Evolutionary conservation across 2,888 invertebrate genomes (phyloP).

Genomic region (Lacanobia oleracea): DNA sequence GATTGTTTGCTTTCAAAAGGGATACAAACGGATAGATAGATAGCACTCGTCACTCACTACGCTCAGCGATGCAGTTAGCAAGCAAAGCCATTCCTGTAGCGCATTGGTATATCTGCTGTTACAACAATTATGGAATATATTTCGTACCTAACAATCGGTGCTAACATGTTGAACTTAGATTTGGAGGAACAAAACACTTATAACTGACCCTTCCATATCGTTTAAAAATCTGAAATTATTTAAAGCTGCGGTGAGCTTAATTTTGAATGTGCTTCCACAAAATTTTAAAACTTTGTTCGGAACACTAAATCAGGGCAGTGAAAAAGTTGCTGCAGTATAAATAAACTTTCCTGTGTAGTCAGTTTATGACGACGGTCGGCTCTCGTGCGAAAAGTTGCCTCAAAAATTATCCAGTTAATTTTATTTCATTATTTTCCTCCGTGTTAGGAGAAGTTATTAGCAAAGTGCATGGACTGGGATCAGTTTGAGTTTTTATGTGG

Average conservation of each 20-base stretch:
- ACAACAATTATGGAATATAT: not conserved
- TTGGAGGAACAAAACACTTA: not conserved
- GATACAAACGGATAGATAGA: not conserved
- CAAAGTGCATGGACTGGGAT: slow-evolving; percentile 27
- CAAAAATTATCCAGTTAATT: slow-evolving; percentile 43
- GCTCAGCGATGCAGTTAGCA: not conserved
- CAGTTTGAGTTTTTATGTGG: slow-evolving; percentile 23
- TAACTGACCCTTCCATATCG: slow-evolving; percentile 7
- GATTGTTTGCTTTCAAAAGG: not conserved
- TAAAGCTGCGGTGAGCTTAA: slow-evolving; percentile 13
- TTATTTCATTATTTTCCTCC: slow-evolving; percentile 45
- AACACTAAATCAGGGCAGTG: slow-evolving; percentile 60
- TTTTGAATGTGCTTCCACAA: slow-evolving; percentile 67
- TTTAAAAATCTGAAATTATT: slow-evolving; percentile 27
- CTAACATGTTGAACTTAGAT: not conserved
- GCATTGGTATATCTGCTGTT: not conserved
- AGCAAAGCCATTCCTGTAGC: not conserved
- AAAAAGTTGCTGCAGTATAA: slow-evolving; percentile 63
- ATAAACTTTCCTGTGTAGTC: slow-evolving; percentile 57
- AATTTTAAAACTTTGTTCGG: slow-evolving; percentile 73
- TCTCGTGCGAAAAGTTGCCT: slow-evolving; percentile 52
- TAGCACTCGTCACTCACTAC: not conserved
- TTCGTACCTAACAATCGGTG: not conserved
- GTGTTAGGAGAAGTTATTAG: slow-evolving; percentile 44
- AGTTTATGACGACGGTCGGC: slow-evolving; percentile 53